Evolutionary conservation across 1,140 invertebrate genomes (phyloP), one percentile per base, ranked within the genome.

Genomic region (Dreissena polymorpha): DNA sequence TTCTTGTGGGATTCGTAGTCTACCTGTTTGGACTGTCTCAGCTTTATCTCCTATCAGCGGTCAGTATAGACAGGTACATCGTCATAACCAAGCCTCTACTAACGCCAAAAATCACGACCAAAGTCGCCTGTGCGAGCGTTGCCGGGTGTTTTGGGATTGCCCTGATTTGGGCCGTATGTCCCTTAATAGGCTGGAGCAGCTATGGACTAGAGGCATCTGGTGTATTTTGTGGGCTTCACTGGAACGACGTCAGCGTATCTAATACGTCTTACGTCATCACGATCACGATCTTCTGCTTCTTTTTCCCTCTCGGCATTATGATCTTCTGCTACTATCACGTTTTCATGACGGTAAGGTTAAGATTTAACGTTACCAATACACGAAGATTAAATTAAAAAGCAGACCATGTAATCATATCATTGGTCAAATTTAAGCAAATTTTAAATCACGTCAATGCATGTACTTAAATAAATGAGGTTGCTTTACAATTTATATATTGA

Each of bases 1-100:
- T 72, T n/a, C 39, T 85, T 21, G 87, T 89, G 57, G 89, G 85
- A 0, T 90, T 90, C 72, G 60, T 86, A 12, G 85, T 90, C 10
- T 89, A 87, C 49, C 85, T 88, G n/a, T 83, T 89, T 50, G 89
- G 89, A 0, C 57, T 88, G 16, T 70, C 87, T 13, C 85, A 86
- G 64, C 74, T 90, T 83, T 89, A 89, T 25, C 60, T 87, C 0
- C 79, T 89, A 25, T 82, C 85, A 13, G 89, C 86, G 10, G 89
- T 90, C n/a, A 84, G 88, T 12, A 21, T 88, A 21, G 89, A 90
- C 55, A 80, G 89, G 23, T 90, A 89, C 74, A 84, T 89, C 14
- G 86, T 89, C 60, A 90, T 90, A 71, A 85, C 85, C 55, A 89
- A 88, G 25, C 88, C 88, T 2, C 64, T 89, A 21, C 73, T 83